phyloP scores from a whole-genome alignment of 2,113 vertebrate species.

The Thymallus thymallus region DNA sequence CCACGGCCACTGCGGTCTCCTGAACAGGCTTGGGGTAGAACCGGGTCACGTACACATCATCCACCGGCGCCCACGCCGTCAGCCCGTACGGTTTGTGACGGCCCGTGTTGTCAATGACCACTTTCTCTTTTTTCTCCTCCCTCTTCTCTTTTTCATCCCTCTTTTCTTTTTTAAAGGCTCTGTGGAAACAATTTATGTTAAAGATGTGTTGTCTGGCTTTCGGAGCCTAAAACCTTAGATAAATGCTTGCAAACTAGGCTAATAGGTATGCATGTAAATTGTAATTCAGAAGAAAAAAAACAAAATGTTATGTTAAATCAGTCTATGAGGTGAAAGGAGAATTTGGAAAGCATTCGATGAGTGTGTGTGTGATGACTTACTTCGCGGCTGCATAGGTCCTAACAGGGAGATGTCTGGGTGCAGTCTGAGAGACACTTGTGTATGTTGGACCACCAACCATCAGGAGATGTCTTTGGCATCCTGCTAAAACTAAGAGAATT shows the following conservation, averaged over 20 bases:
- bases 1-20: constrained; percentile 65
- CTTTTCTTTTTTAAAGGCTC: constrained; percentile 56
- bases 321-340: neutral
- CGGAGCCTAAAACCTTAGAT: too few relatives aligned
- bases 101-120: constrained; percentile 54
- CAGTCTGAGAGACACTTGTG: constrained; percentile 8
- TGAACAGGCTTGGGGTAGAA: constrained; percentile 70
- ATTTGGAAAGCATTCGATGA: neutral
- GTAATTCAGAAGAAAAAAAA: too few relatives aligned
- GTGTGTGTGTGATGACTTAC: constrained; percentile 49
- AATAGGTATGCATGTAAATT: too few relatives aligned
- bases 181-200: constrained; percentile 33
- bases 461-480: constrained; percentile 62
- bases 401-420: constrained; percentile 28
- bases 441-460: constrained; percentile 11
- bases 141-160: constrained; percentile 49
- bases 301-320: too few relatives aligned
- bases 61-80: constrained; percentile 71
- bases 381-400: constrained; percentile 64
- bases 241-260: too few relatives aligned
- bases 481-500: constrained; percentile 52
- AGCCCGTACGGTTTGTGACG: constrained; percentile 69
- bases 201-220: too few relatives aligned
- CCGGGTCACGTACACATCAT: constrained; percentile 80
- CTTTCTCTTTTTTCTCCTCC: constrained; percentile 51